These are phyloP conservation scores for Pipistrellus pygmaeus DNA, from an alignment of 2,797 vertebrate species.

Conservation along the genomic window DNA sequence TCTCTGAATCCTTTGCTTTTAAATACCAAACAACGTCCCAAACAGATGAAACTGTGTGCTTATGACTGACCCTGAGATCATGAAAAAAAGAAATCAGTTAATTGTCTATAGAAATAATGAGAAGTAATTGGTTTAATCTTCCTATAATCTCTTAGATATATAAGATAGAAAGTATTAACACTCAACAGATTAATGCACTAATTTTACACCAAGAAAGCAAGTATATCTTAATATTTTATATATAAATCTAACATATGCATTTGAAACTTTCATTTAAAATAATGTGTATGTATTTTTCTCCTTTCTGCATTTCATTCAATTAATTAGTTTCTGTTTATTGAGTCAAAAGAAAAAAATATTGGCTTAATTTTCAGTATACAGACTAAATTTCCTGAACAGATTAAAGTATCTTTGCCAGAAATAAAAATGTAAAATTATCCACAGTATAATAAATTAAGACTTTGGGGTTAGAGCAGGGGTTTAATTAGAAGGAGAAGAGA, in stretches of 20 bases:
- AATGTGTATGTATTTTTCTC: background rate
- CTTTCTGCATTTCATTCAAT: background rate
- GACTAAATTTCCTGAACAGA: background rate
- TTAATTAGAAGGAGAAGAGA: background rate
- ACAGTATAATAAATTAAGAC: background rate
- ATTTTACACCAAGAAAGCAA: background rate
- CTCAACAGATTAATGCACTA: background rate
- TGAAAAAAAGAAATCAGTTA: background rate
- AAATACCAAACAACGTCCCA: background rate
- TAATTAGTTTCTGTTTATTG: background rate
- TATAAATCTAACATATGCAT: background rate
- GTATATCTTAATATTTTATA: background rate
- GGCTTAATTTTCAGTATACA: background rate
- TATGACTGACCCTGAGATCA: background rate
- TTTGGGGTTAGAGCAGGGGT: background rate
- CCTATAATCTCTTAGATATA: background rate
- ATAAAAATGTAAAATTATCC: background rate
- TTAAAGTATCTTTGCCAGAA: background rate
- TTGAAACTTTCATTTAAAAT: background rate
- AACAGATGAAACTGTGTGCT: background rate
- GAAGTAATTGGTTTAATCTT: background rate
- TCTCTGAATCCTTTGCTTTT: background rate
- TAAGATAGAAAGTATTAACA: background rate
- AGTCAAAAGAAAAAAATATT: background rate
- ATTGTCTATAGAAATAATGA: background rate